phyloP scores from a whole-genome alignment of 37 sponge, comb jelly and placozoan species.

The Crambe crambe region DNA sequence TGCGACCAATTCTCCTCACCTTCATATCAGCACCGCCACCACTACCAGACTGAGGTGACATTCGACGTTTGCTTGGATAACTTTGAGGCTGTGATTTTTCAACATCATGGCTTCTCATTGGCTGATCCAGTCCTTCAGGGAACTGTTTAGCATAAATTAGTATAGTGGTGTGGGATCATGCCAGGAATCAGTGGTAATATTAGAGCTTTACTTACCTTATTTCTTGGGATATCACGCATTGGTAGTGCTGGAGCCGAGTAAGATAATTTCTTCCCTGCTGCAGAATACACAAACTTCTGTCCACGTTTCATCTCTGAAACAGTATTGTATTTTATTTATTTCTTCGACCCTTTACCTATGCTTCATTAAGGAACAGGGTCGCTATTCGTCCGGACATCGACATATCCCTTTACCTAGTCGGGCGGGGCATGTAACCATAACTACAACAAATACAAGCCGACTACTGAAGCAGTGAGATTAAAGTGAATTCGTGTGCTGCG shows the following conservation, averaged over 20 bases:
- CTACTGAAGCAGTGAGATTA: too few species aligned
- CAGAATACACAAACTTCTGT: not conserved
- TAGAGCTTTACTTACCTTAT: not conserved
- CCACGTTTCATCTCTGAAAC: not conserved
- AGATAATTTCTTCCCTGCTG: too few species aligned
- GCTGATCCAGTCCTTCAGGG: not conserved
- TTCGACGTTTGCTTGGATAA: not conserved
- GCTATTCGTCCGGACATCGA: too few species aligned
- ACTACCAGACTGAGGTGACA: not conserved
- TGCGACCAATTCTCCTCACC: not conserved
- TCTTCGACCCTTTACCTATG: too few species aligned
- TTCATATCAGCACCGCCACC: not conserved
- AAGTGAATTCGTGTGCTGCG: too few species aligned
- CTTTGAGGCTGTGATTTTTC: not conserved
- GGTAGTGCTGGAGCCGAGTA: not conserved
- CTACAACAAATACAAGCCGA: too few species aligned
- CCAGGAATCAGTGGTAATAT: not conserved
- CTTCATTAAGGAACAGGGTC: too few species aligned
- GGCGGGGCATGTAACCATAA: not conserved
- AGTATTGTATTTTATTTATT: not conserved
- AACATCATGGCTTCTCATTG: not conserved
- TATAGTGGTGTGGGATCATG: not conserved
- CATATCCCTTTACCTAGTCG: not conserved
- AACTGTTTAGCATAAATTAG: not conserved
- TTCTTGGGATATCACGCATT: not conserved